Base-by-base conservation (phyloP, 2,888 invertebrate species). In the Idaea aversata region DNA sequence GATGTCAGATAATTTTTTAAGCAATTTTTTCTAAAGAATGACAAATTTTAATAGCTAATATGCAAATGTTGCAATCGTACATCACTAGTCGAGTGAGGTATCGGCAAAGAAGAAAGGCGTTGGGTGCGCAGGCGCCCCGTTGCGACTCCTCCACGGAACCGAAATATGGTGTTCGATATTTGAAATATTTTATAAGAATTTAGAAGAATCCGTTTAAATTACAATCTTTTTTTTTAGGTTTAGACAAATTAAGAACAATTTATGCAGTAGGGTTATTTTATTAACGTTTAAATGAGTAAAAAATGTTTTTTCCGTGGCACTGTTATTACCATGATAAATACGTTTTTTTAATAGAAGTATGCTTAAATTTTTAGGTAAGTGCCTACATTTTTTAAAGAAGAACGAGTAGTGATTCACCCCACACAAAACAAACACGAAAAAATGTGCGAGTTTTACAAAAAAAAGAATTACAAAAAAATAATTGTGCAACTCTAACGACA, bases 71-170 rank as follows among this genome's bases (percentile, higher is more conserved):
- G 74, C 71, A 72, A 71, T 69, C 72, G 79, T 80, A 73, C 79
- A 81, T 79, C 77, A 79, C 77, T 76, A 74, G 67, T 63, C 67
- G 69, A 68, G 67, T 68, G 69, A 71, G 75, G 72, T 62, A 82
- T 86, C 89, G 90, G 88, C 84, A 74, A 81, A 84, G 83, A 91
- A 89, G 89, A 86, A 86, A 86, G 84, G 79, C 84, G 82, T 78
- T 58, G 58, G 58, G 6, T 16, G 77, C 77, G 76, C 77, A 75
- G 82, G 78, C 89, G 77, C 87, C 89, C 88, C 87, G 88, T 70
- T 70, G 89, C 68, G 88, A 80, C 84, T 84, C 84, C 84, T 82
- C 82, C 75, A 77, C 82, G 78, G 82, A 82, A 80, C 81, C 81
- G 78, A 83, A 83, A 81, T 78, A 79, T 81, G 75, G 77, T 76